Base-by-base conservation (phyloP, 2,797 vertebrate species). In the Otolemur crassicaudatus region DNA sequence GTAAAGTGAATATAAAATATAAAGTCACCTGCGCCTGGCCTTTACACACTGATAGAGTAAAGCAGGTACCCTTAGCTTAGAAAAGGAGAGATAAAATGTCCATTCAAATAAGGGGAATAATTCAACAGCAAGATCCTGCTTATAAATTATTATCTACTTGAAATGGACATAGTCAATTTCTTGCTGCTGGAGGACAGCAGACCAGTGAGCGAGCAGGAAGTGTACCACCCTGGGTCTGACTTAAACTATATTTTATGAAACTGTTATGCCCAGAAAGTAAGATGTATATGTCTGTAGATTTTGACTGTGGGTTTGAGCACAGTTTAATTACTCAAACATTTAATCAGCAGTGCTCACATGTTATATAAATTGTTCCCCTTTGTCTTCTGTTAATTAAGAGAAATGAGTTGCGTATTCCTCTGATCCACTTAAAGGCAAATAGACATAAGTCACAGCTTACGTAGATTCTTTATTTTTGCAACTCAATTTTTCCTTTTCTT, bases 301-400 rank as follows among this genome's bases (percentile, higher is more conserved):
- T 90, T 93, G 27, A 49, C 75, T 77, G 53, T 84, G 43, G 20
- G 7, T 92, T 75, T 75, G 49, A 90, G 14, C 0, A 92, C 6
- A 90, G 94, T 95, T 81, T 79, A 94, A 85, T 79, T 94, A 79
- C 19, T 79, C 16, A 88, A 63, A 86, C 88, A 49, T 94, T 94
- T 87, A 95, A 81, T 43, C 60, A 72, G 23, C 27, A 63, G 25
- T 75, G 29, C 56, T 87, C 93, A 43, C 73, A 70, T 92, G 63
- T 56, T 63, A 25, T 20, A 53, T 87, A 81, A 94, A 91, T n/a
- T 69, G 11, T 69, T 89, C 37, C 81, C 29, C 43, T 90, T 84
- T 90, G 25, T 53, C 31, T 87, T 49, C 3, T 81, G 16, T 7
- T 82, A 43, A 92, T 72, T 73, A 92, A 90, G 61, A 84, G 60